Percentiles rank a stretch among this genome's conserved stretches.
Evolutionary conservation across 2,113 vertebrate genomes (phyloP).

Genomic region (Cervus canadensis): DNA sequence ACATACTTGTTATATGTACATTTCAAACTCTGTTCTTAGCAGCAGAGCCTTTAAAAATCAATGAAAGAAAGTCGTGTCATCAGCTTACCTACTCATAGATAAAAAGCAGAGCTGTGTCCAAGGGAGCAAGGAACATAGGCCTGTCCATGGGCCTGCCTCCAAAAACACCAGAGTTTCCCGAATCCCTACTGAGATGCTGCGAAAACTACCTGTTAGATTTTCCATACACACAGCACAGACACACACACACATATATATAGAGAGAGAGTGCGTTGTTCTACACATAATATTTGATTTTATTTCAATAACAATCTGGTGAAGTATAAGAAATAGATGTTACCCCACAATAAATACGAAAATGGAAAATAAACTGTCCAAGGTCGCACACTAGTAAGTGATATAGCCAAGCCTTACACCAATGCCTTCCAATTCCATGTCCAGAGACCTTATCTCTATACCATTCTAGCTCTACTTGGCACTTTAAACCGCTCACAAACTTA

Average conservation of each 20-base stretch:
- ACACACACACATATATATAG: not conserved
- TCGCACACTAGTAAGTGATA: not conserved
- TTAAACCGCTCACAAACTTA: not conserved
- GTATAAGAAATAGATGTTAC: not conserved
- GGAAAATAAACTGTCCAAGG: not conserved
- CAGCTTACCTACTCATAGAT: not conserved
- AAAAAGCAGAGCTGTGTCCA: not conserved
- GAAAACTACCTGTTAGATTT: not conserved
- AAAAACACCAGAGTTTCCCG: not conserved
- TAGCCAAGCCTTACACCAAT: not conserved
- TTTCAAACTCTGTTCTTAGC: not conserved
- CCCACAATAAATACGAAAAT: not conserved
- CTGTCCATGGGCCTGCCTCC: not conserved
- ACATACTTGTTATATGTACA: not conserved
- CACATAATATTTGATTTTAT: not conserved
- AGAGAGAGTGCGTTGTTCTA: not conserved
- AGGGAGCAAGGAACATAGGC: not conserved
- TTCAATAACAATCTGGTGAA: not conserved
- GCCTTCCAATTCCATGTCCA: not conserved
- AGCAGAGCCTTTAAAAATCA: not conserved
- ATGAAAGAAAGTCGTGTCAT: not conserved
- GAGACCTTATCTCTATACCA: not conserved
- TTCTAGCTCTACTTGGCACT: not conserved
- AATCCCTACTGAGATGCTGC: not conserved
- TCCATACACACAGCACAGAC: not conserved